Base-by-base conservation (phyloP, 2,113 vertebrate genomes). In the Gnathonemus echidnorhynchus region DNA sequence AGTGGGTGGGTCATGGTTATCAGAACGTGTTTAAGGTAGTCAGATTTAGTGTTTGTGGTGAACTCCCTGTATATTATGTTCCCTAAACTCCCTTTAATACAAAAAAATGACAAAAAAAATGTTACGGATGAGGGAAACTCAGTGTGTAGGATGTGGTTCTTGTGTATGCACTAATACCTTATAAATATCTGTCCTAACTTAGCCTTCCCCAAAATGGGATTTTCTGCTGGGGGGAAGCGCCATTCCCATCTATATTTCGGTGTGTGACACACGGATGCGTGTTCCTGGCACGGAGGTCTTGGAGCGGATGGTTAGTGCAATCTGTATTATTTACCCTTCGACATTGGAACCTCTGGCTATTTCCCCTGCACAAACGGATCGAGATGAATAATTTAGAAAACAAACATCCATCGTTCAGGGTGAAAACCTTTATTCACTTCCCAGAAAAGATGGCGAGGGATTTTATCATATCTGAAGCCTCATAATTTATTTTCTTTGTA, bases 391-490 rank as follows among this genome's bases (percentile, higher is more conserved):
- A 90, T 90, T 90, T 90, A 90, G 89, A 90, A 87, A 87, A 90
- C 89, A 90, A 90, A 90, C 84, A 90, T 90, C 89, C 62, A 90
- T 50, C 42, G 89, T 84, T 84, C 83, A 35, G 52, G 42, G 53
- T 86, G 83, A 86, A 66, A 50, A 89, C 89, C 92, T 94, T 88
- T 92, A 3, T 91, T 88, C 91, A 90, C 93, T 92, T 91, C 87
- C 90, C 93, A 88, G 91, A 94, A 58, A 89, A 84, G 50, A 93
- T 90, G 50, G 46, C 91, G 89, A 27, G 90, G 91, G 31, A 56
- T 58, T 93, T 93, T 93, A 89, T 94, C 93, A 92, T 92, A 93
- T 92, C 77, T 92, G 46, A 53, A 92, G 89, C 87, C 58, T 80
- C 94, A 21, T 91, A 94, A 94, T 91, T 90, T 87, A 80, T 62